A percentile compares a stretch with the other conserved stretches of the same genome.
Conservation (phyloP, 92 coral and sea anemone species). For the Meandrina meandrites region DNA sequence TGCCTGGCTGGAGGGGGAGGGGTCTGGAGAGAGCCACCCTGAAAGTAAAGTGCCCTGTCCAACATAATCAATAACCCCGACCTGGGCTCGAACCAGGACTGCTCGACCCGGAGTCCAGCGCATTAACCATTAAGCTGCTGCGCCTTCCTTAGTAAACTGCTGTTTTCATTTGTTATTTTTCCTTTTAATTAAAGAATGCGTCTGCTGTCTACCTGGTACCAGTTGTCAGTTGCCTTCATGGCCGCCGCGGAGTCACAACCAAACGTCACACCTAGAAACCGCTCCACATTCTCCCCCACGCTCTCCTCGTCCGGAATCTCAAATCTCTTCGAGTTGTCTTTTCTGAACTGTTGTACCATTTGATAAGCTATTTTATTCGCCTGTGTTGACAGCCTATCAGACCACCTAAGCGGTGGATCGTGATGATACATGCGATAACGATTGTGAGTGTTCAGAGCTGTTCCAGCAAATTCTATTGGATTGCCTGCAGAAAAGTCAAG, state of each 20-base stretch:
- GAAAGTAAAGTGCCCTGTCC: too few species aligned
- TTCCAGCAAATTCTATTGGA: slow-evolving; percentile 59
- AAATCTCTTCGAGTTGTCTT: slow-evolving; percentile 44
- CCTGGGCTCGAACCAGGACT: too few species aligned
- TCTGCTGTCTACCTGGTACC: slow-evolving; percentile 76
- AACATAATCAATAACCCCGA: too few species aligned
- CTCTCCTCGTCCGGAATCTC: slow-evolving; percentile 41
- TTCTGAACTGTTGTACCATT: slow-evolving; percentile 53
- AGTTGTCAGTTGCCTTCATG: slow-evolving; percentile 78
- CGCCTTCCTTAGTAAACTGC: too few species aligned
- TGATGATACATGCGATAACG: slow-evolving; percentile 93
- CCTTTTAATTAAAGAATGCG: too few species aligned
- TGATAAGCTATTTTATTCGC: slow-evolving; percentile 82
- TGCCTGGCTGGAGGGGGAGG: too few species aligned
- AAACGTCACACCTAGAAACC: slow-evolving; percentile 70
- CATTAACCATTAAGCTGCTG: too few species aligned
- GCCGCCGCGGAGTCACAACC: slow-evolving; percentile 82
- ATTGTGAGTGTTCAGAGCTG: slow-evolving; percentile 77
- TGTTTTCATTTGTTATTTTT: too few species aligned
- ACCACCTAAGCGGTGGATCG: slow-evolving; percentile 88
- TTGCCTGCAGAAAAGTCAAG: slow-evolving; percentile 38
- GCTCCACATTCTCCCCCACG: slow-evolving; percentile 88
- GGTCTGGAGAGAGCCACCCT: too few species aligned
- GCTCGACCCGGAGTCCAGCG: too few species aligned
- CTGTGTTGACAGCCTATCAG: slow-evolving; percentile 79